phyloP scores from a whole-genome alignment of 2,113 vertebrate genomes.

The Stegastes partitus region DNA sequence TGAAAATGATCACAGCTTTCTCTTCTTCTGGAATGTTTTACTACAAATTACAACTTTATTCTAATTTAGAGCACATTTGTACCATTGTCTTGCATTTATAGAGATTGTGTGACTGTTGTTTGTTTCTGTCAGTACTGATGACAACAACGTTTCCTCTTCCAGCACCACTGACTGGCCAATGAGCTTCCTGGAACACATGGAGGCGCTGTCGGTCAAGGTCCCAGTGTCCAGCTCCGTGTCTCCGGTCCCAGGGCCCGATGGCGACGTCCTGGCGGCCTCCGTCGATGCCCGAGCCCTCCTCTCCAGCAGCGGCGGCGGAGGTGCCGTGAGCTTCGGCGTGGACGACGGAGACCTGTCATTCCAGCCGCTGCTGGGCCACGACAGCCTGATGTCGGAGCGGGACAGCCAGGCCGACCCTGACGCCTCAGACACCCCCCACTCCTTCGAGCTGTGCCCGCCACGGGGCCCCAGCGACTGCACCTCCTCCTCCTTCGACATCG shows the following conservation, averaged over 20 bases:
- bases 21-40: no score
- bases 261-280: constrained; percentile 54
- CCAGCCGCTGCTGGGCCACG: constrained; percentile 80
- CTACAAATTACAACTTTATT: no score
- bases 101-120: no score
- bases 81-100: no score
- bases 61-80: no score
- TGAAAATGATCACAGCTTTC: no score
- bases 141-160: constrained; percentile 13
- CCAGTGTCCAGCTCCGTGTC: constrained; percentile 86
- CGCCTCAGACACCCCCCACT: constrained; percentile 81
- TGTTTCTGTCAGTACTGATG: no score
- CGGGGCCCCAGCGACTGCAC: constrained; percentile 88
- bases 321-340: constrained; percentile 17
- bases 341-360: constrained; percentile 69
- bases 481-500: constrained; percentile 93
- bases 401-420: constrained; percentile 86
- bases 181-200: constrained; percentile 93
- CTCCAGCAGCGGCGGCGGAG: constrained; percentile 81
- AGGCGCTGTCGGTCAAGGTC: constrained; percentile 92
- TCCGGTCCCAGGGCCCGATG: constrained; percentile 24
- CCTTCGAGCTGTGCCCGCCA: constrained; percentile 87
- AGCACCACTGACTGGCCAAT: constrained; percentile 95
- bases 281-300: background rate
- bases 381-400: constrained; percentile 88